These are phyloP conservation scores for Dolichoris vasculosae DNA, from an alignment of 1,140 invertebrate species.

Conservation along the genomic window DNA sequence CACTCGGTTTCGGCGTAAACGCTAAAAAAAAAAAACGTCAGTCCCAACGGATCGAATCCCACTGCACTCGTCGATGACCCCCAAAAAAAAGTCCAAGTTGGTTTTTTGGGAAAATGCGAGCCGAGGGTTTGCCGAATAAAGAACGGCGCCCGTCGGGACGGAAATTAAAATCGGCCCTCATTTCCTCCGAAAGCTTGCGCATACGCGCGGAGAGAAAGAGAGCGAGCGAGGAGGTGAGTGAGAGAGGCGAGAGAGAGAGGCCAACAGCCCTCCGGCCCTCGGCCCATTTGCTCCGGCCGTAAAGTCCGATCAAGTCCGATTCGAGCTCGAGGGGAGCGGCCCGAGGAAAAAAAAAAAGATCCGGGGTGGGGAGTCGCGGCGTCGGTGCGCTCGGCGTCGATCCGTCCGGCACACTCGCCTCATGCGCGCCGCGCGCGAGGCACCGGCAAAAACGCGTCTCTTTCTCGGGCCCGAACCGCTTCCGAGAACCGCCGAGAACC, in stretches of 20 bases:
- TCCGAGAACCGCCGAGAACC: slow-evolving; percentile 60
- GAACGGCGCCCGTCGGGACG: background rate
- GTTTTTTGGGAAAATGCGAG: background rate
- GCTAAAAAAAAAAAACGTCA: no score
- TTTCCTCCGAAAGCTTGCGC: slow-evolving; percentile 50
- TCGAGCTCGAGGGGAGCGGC: slow-evolving; percentile 41
- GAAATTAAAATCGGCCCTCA: slow-evolving; percentile 13
- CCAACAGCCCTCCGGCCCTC: background rate
- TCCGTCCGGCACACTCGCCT: background rate
- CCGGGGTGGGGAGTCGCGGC: slow-evolving; percentile 49
- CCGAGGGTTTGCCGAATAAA: background rate
- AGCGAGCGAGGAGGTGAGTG: no score
- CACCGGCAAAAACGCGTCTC: slow-evolving; percentile 66
- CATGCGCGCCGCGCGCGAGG: background rate
- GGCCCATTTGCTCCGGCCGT: slow-evolving; percentile 35
- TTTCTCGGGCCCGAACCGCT: slow-evolving; percentile 57
- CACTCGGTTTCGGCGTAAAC: no score
- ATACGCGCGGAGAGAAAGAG: no score
- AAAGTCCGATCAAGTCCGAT: slow-evolving; percentile 36
- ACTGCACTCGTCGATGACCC: no score
- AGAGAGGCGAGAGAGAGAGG: no score
- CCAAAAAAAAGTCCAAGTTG: no score
- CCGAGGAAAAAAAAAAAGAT: slow-evolving; percentile 54
- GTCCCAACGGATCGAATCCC: no score
- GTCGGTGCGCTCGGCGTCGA: background rate